Evolutionary conservation across 1,140 invertebrate species (phyloP), one percentile per base, ranked within the genome.

Genomic region (Penaeus chinensis): DNA sequence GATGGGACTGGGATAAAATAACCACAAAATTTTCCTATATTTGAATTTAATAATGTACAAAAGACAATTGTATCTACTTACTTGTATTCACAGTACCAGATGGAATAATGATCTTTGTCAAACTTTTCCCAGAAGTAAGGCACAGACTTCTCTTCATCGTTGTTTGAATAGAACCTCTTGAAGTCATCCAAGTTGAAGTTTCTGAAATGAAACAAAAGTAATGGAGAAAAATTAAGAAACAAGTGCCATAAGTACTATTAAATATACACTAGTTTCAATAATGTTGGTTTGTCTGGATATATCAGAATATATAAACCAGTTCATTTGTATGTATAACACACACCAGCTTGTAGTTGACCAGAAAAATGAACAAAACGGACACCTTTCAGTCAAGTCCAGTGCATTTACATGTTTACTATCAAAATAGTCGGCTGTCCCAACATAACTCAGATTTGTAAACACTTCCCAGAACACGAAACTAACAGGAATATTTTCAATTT

Each of bases 41-140:
- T 32, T 22, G 16, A 80, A 22, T 42, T 62, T 18, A 18, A 54
- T 47, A 54, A 47, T 22, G 20, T 18, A 27, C 18, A 80, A 32
- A 54, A 32, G 24, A 62, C 24, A 0, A 22, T 42, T 10, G 3
- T 11, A 22, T 61, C 16, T 37, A 85, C 90, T 87, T 85, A 90
- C 91, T 91, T 91, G 94, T 99, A 99, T 94, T 99, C 97, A 85
- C 97, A 95, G 85, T 95, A 95, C 99, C 99, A 99, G 92, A 99
- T 98, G 77, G 98, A 99, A 93, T 98, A 99, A 92, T 99, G 95
- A 92, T 98, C 96, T 32, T 96, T 93, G 92, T 99, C 99, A 93
- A 99, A 99, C 92, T 99, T 98, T 91, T 99, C 95, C 96, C 98
- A 99, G 94, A 99, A 99, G 92, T 98, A 99, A 4, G 98, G 97